Evolutionary conservation across 1,140 invertebrate species (phyloP), one percentile per base, ranked within the genome.

Genomic region (Magallana ariakensis): DNA sequence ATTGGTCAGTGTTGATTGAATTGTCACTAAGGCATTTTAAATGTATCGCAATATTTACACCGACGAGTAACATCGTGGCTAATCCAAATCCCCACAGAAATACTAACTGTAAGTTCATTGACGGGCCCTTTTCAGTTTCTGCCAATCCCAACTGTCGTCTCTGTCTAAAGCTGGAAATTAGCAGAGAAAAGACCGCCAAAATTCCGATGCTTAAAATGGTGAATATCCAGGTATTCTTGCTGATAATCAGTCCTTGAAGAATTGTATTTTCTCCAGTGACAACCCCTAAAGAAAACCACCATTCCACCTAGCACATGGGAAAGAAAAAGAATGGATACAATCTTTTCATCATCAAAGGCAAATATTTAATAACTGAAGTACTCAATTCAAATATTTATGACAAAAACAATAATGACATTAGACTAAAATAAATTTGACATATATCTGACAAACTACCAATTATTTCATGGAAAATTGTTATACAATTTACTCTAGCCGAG

Each of bases 41-140:
- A 70, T 33, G 26, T 26, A 26, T 22, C 10, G 66, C 7, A 26
- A 70, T 26, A 5, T 70, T 70, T 70, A 70, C 22, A 22, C 66
- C 7, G 6, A 70, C 4, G 33, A 26, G 22, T 19, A 70, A 26
- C 66, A 70, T 26, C 7, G 22, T 70, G 19, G 22, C 66, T 26
- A 70, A 26, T 70, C 66, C 66, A 26, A 70, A 70, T 70, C 26
- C 33, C 66, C 66, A 70, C 22, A 70, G 13, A 26, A 70, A 70
- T 11, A 70, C 19, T 9, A 70, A 26, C 66, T 70, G 66, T 26
- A 70, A 26, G 22, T 70, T 70, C 11, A 70, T 33, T 1, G 66
- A 70, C 1, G 26, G 66, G 15, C 26, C 22, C 11, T 26, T 11
- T 26, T 70, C 58, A 13, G 13, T 19, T 26, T 26, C 66, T 33